Base-by-base conservation (phyloP, 2,888 invertebrate genomes). In the Ochropleura plecta region DNA sequence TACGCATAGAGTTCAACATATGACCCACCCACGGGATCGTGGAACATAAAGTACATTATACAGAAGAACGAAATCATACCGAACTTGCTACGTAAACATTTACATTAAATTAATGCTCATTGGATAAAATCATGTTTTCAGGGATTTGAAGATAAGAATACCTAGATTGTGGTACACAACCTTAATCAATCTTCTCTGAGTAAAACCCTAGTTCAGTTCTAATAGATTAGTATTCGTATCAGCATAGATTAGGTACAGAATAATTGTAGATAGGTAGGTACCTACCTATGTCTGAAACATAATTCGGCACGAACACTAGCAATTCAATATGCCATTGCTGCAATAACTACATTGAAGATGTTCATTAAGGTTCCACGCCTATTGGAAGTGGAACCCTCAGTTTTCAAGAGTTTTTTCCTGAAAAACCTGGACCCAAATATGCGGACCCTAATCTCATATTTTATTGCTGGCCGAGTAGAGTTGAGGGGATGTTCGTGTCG, bases 251-350 rank as follows among this genome's bases (percentile, higher is more conserved):
- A 12, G 46, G 30, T 40, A 30, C 30, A 18, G 7, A 8, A 8
- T 42, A 48, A 42, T 18, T 40, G 40, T 70, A 30, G 30, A n/a
- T 8, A 8, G 72, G 14, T 44, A n/a, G n/a, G n/a, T n/a, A n/a
- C n/a, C n/a, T n/a, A n/a, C n/a, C n/a, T n/a, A 60, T 40, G 73
- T 59, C n/a, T 63, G 44, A 51, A 62, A 30, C 16, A 60, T 18
- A 20, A 51, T 51, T 60, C 16, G 59, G n/a, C n/a, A 40, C 5
- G 75, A 76, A 46, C 12, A 51, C 20, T 20, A 20, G 20, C 40
- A 72, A 48, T 5, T 48, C 10, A 30, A 30, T 30, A 1, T 1
- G 30, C 3, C 30, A 30, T 30, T 30, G 3, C 30, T 30, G 30
- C 30, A 30, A 30, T 30, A 0, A 44, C 18, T 12, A 42, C 42